Evolutionary conservation across 2,888 invertebrate species (phyloP).

Genomic region (Aphrophora alni): DNA sequence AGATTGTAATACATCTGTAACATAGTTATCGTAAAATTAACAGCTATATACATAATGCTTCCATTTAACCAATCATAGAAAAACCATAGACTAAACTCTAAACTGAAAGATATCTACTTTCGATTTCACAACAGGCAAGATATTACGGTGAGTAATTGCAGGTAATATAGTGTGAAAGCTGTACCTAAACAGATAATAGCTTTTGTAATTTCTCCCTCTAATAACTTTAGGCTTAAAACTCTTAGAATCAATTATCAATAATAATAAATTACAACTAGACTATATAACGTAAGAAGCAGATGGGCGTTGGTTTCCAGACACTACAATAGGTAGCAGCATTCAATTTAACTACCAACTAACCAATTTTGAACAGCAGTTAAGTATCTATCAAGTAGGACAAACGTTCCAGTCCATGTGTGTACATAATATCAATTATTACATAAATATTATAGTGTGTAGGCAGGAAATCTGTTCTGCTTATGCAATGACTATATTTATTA

Average conservation of each 20-base stretch:
- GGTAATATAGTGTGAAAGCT: not conserved
- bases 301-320: not conserved
- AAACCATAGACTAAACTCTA: too few relatives aligned
- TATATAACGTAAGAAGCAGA: not conserved
- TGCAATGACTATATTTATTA: not conserved
- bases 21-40: too few relatives aligned
- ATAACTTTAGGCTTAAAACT: not conserved
- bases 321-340: not conserved
- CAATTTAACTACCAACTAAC: not conserved
- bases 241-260: not conserved
- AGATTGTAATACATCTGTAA: too few relatives aligned
- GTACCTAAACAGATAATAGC: not conserved
- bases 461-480: not conserved
- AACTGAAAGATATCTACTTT: not conserved
- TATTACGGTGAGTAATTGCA: not conserved
- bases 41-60: too few relatives aligned
- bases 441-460: not conserved
- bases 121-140: not conserved
- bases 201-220: not conserved
- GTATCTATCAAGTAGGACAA: not conserved
- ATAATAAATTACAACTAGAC: not conserved
- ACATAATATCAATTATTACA: not conserved
- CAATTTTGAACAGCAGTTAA: not conserved
- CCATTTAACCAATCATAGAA: too few relatives aligned
- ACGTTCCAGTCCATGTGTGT: not conserved